phyloP scores from a whole-genome alignment of 2,113 vertebrate species.

The Rhinopithecus roxellana region DNA sequence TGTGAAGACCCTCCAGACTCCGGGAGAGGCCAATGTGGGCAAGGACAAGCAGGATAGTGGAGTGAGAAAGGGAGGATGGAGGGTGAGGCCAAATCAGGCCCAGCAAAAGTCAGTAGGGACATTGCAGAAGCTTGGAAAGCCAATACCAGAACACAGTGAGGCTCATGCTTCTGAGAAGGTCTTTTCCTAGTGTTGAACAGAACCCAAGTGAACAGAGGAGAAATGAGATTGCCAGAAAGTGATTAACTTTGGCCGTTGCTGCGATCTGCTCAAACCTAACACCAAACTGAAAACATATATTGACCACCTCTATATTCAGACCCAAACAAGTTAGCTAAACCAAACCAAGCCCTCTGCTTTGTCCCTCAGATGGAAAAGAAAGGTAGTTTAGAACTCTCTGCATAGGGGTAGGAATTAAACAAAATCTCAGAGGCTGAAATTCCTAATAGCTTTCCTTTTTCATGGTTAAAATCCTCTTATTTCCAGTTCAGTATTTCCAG shows the following conservation, averaged over 20 bases:
- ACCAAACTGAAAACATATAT: not conserved
- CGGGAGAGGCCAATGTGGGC: not conserved
- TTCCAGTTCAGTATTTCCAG: not conserved
- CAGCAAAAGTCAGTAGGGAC: not conserved
- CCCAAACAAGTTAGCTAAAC: not conserved
- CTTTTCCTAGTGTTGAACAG: not conserved
- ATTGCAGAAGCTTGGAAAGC: not conserved
- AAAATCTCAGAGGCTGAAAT: not conserved
- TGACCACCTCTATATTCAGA: not conserved
- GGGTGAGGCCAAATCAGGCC: not conserved
- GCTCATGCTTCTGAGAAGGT: not conserved
- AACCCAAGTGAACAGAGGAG: not conserved
- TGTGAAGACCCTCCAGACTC: not conserved
- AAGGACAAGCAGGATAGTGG: not conserved
- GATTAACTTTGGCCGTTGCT: not conserved
- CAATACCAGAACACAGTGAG: not conserved
- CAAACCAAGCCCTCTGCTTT: not conserved
- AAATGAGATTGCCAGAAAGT: not conserved
- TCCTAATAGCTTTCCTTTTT: not conserved
- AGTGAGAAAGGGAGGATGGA: not conserved
- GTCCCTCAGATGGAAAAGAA: not conserved
- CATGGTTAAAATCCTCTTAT: not conserved
- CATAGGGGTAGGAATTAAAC: not conserved
- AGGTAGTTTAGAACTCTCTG: not conserved
- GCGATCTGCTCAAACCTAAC: not conserved